These are phyloP conservation scores for Drosophila pectinifera DNA, from an alignment of 1,140 invertebrate species.

Conservation along the genomic window DNA sequence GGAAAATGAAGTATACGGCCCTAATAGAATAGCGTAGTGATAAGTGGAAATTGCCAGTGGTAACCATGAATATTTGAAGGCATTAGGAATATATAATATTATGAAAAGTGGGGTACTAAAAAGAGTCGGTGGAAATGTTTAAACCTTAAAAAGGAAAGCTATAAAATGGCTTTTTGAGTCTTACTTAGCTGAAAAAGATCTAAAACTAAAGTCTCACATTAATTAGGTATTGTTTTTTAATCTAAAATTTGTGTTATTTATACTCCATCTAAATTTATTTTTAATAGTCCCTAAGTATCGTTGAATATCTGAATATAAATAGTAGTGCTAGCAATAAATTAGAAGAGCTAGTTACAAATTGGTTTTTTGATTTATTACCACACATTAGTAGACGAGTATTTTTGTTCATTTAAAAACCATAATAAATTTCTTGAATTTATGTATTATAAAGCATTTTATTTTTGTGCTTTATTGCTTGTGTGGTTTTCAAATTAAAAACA, in stretches of 20 bases:
- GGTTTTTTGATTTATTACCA: background rate
- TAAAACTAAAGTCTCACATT: too few species aligned
- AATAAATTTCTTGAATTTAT: slow-evolving; percentile 6
- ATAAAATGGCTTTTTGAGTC: too few species aligned
- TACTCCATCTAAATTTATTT: too few species aligned
- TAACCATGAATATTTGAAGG: slow-evolving; percentile 5
- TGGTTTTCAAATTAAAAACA: background rate
- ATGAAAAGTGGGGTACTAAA: background rate
- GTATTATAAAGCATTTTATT: background rate
- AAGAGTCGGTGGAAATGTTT: too few species aligned
- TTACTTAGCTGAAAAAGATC: too few species aligned
- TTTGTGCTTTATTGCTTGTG: slow-evolving; percentile 1
- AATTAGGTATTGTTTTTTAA: too few species aligned
- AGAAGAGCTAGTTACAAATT: background rate
- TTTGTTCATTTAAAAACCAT: background rate
- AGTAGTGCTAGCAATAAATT: too few species aligned
- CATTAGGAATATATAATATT: slow-evolving; percentile 1
- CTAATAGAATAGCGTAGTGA: background rate
- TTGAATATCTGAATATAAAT: background rate
- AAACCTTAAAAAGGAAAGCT: too few species aligned
- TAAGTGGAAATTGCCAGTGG: slow-evolving; percentile 3
- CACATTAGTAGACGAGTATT: background rate
- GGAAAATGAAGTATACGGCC: background rate
- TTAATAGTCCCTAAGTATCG: background rate
- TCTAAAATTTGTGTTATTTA: background rate